Conservation (phyloP, 1,140 invertebrate genomes). For the Bursaphelenchus mucronatus region DNA sequence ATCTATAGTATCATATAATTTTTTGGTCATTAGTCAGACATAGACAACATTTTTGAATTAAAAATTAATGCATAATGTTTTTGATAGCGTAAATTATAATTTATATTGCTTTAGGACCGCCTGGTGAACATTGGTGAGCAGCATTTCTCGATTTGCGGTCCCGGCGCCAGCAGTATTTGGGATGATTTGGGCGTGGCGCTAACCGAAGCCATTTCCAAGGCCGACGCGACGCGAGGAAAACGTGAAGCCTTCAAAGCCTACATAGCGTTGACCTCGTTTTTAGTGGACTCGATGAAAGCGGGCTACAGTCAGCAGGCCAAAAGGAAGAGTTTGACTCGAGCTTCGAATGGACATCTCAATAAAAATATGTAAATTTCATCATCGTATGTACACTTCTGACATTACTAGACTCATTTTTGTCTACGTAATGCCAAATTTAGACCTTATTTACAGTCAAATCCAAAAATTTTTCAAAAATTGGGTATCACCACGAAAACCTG, state of each 20-base stretch:
- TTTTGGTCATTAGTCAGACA: neutral
- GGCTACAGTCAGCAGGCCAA: constrained; percentile 39
- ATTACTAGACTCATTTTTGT: no score
- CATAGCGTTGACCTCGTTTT: constrained; percentile 38
- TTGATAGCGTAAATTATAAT: constrained; percentile 9
- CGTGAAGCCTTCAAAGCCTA: constrained; percentile 47
- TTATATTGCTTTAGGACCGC: constrained; percentile 29
- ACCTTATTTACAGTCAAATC: no score
- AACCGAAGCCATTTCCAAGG: constrained; percentile 42
- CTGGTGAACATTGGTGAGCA: constrained; percentile 38
- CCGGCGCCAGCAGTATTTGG: constrained; percentile 27
- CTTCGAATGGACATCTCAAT: constrained; percentile 7
- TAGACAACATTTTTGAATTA: constrained; percentile 9
- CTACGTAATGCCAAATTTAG: no score
- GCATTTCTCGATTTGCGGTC: constrained; percentile 39
- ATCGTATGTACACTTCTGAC: no score
- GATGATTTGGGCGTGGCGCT: constrained; percentile 44
- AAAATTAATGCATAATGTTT: constrained; percentile 9
- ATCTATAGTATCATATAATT: constrained; percentile 9
- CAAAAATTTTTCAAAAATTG: no score
- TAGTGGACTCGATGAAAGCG: constrained; percentile 47
- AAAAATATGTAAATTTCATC: no score
- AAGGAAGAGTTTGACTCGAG: constrained; percentile 36
- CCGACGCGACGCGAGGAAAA: constrained; percentile 43
- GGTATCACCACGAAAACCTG: no score